These are phyloP conservation scores for Smutsia temminckii DNA, from an alignment of 2,797 vertebrate genomes.

Conservation along the genomic window DNA sequence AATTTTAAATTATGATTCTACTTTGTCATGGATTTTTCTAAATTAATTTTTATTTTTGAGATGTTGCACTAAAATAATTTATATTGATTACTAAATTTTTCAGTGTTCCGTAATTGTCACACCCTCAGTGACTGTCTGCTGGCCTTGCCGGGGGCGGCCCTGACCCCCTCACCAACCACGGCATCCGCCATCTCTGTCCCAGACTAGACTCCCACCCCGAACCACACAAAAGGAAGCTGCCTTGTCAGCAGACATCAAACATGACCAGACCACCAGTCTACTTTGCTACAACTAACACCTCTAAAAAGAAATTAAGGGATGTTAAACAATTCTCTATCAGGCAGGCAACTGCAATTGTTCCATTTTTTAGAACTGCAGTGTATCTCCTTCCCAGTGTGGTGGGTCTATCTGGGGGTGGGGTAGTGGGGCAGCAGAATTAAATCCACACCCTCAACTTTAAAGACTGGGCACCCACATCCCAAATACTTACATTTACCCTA, in stretches of 20 bases:
- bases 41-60: neutral
- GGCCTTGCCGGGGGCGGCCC: neutral
- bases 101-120: neutral
- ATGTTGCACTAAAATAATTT: neutral
- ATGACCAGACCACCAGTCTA: neutral
- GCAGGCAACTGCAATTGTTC: fast-evolving
- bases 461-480: neutral
- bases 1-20: neutral
- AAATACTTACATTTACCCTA: neutral
- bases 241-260: neutral
- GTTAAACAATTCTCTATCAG: neutral
- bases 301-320: neutral
- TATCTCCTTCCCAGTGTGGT: too few species aligned
- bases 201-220: neutral
- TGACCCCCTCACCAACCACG: neutral
- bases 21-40: neutral
- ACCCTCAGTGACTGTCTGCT: neutral
- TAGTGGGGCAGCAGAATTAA: too few species aligned
- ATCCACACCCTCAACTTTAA: too few species aligned
- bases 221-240: neutral
- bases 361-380: neutral
- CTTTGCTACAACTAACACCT: neutral
- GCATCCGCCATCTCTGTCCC: neutral
- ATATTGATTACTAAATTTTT: neutral
- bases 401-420: too few species aligned